Evolutionary conservation across 2,797 vertebrate genomes (phyloP).

Genomic region (Cyprinella venusta): DNA sequence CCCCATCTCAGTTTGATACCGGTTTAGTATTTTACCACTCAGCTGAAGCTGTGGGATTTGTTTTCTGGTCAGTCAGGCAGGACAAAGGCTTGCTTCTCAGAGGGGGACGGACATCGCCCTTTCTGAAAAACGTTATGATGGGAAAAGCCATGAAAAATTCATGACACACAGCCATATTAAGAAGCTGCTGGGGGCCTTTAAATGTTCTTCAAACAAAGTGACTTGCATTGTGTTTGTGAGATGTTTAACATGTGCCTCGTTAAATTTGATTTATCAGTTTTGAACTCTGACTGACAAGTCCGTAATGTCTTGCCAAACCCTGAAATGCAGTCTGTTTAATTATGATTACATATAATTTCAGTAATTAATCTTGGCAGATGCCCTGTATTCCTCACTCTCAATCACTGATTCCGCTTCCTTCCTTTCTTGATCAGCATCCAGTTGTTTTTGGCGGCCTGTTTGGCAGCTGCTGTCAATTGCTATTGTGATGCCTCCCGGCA

Average conservation of each 20-base stretch:
- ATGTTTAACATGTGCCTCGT: constrained; percentile 34
- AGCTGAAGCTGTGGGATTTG: constrained; percentile 31
- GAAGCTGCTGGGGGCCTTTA: constrained; percentile 37
- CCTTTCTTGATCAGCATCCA: constrained; percentile 37
- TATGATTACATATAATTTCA: constrained; percentile 17
- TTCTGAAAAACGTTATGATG: constrained; percentile 29
- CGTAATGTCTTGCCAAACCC: background rate
- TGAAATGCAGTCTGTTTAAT: constrained; percentile 32
- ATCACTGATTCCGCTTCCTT: constrained; percentile 23
- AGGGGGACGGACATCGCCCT: constrained; percentile 12
- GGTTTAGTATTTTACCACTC: constrained; percentile 19
- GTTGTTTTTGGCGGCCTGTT: constrained; percentile 30
- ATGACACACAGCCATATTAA: constrained; percentile 48
- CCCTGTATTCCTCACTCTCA: constrained; percentile 14
- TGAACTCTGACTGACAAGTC: constrained; percentile 13
- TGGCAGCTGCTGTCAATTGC: constrained; percentile 27
- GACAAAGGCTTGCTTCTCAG: constrained; percentile 37
- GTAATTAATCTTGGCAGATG: constrained; percentile 21
- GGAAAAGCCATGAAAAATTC: constrained; percentile 50
- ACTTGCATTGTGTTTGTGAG: background rate
- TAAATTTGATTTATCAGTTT: constrained; percentile 14
- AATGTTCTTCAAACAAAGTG: constrained; percentile 16
- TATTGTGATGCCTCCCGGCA: background rate
- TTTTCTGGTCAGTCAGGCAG: constrained; percentile 36
- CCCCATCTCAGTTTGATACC: background rate